These are phyloP conservation scores for Axea sp. DNA, from an alignment of 2,888 invertebrate genomes.

Conservation along the genomic window DNA sequence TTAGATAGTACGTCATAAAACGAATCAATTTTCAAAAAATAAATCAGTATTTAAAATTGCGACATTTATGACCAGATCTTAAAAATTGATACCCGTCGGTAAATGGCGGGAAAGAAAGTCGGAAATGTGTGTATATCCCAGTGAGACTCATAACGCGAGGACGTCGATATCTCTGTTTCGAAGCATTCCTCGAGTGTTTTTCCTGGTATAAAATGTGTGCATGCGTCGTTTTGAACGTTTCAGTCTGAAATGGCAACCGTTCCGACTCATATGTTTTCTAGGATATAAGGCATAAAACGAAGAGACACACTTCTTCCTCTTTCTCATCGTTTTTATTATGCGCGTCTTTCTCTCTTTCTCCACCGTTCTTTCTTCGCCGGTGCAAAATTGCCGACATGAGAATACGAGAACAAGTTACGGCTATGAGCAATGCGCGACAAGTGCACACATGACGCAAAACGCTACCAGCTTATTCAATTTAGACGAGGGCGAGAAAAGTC, in stretches of 20 bases:
- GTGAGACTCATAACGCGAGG: no score
- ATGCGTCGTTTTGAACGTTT: slow-evolving; percentile 34
- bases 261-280: slow-evolving; percentile 58
- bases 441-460: slow-evolving; percentile 41
- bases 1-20: no score
- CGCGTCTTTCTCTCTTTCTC: background rate
- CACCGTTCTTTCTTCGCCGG: slow-evolving; percentile 4
- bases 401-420: slow-evolving; percentile 22
- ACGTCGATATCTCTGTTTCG: no score
- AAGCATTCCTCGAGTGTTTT: slow-evolving; percentile 5
- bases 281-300: slow-evolving; percentile 38
- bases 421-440: slow-evolving; percentile 38
- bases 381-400: slow-evolving; percentile 47
- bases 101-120: no score
- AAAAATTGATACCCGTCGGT: no score
- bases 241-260: slow-evolving; percentile 59
- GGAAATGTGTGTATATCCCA: no score
- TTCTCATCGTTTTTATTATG: background rate
- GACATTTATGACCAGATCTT: no score
- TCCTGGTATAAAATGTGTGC: slow-evolving; percentile 19
- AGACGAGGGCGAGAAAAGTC: slow-evolving; percentile 6
- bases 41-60: no score
- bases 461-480: slow-evolving; percentile 53
- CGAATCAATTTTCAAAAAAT: no score
- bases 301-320: slow-evolving; percentile 5